phyloP scores from a whole-genome alignment of 1,140 invertebrate species.

The Scaptomyza graminum region DNA sequence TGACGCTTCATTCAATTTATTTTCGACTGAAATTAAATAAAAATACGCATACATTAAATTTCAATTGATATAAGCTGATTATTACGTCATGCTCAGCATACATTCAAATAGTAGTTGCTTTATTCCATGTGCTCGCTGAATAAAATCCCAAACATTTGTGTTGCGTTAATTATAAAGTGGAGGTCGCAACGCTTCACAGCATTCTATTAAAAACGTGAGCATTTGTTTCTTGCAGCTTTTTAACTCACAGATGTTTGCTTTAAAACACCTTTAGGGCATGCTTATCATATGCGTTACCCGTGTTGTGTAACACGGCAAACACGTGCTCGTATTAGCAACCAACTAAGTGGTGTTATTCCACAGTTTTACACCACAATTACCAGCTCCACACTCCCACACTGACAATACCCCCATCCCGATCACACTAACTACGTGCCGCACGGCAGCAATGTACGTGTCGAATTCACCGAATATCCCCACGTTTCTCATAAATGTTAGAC shows the following conservation, averaged over 20 bases:
- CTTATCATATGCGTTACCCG: background rate
- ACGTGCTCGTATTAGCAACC: constrained; percentile 73
- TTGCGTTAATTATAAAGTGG: background rate
- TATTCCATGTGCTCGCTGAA: background rate
- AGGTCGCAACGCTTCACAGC: background rate
- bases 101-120: constrained; percentile 24
- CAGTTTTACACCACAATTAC: constrained; percentile 79
- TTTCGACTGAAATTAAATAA: constrained; percentile 76
- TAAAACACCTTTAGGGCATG: background rate
- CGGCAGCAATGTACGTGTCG: constrained; percentile 62
- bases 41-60: constrained; percentile 67
- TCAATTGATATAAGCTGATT: constrained; percentile 59
- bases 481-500: constrained; percentile 77
- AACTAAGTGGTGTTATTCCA: constrained; percentile 78
- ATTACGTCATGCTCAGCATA: constrained; percentile 29
- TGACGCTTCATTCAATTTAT: constrained; percentile 62
- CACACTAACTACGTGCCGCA: constrained; percentile 57
- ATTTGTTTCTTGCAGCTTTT: background rate
- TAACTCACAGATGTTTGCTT: background rate
- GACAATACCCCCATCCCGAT: constrained; percentile 22
- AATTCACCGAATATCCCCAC: constrained; percentile 71
- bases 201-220: background rate
- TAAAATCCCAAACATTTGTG: background rate
- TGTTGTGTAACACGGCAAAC: constrained; percentile 57
- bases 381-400: constrained; percentile 31